Evolutionary conservation across 2,797 vertebrate genomes (phyloP).

Genomic region (Poecilia gillii): DNA sequence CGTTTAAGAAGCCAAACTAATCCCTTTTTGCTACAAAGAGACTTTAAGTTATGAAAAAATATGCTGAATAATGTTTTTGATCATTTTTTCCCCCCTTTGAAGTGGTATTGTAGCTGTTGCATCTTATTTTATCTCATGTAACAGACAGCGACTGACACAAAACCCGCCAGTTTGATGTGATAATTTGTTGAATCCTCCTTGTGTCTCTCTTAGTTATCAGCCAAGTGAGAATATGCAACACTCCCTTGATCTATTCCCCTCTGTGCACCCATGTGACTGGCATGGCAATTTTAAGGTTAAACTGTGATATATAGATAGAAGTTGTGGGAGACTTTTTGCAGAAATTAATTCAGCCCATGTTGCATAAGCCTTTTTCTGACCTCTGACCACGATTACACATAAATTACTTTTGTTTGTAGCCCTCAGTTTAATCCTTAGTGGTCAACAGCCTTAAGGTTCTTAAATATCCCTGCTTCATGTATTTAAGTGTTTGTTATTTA

Average conservation of each 20-base stretch:
- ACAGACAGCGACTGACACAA: slow-evolving; percentile 20
- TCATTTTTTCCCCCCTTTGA: not conserved
- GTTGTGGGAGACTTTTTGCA: slow-evolving; percentile 35
- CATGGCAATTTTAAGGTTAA: slow-evolving; percentile 49
- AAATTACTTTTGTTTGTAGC: slow-evolving; percentile 45
- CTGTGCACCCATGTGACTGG: slow-evolving; percentile 54
- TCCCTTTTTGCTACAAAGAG: not conserved
- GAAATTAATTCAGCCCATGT: slow-evolving; percentile 56
- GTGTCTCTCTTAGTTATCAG: slow-evolving; percentile 50
- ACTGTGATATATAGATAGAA: slow-evolving; percentile 35
- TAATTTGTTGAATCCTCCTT: slow-evolving; percentile 49
- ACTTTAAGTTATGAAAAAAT: not conserved
- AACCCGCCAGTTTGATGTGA: slow-evolving; percentile 44
- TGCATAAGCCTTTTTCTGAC: slow-evolving; percentile 51
- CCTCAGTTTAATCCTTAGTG: slow-evolving; percentile 50
- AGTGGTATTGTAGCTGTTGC: not conserved
- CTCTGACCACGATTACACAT: slow-evolving; percentile 58
- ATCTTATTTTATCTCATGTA: not conserved
- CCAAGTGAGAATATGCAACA: slow-evolving; percentile 55
- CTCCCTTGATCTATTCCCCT: slow-evolving; percentile 66
- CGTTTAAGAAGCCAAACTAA: slow-evolving; percentile 1
- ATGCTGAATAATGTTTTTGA: slow-evolving; percentile 2
- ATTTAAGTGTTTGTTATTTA: not conserved
- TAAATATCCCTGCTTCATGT: slow-evolving; percentile 33
- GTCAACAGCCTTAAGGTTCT: slow-evolving; percentile 53